phyloP scores from a whole-genome alignment of 1,140 invertebrate species.

The Harlomillsia oculata region DNA sequence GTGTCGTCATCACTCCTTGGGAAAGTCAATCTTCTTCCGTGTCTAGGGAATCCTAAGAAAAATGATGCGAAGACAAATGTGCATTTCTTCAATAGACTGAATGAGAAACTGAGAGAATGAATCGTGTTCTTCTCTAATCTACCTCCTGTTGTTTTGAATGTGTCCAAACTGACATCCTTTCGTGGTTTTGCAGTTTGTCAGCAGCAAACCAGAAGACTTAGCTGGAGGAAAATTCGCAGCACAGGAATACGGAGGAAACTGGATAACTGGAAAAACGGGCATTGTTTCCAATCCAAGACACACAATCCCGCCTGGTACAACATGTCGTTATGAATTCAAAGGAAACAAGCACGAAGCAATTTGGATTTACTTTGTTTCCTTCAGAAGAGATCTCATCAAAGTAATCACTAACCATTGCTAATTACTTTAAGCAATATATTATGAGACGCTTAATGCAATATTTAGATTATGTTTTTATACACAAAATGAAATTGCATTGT shows the following conservation, averaged over 20 bases:
- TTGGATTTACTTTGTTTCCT: conserved; percentile 78
- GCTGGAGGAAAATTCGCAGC: conserved; percentile 37
- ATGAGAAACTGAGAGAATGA: no score
- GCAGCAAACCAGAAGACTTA: conserved; percentile 49
- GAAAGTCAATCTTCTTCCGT: no score
- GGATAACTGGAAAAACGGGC: conserved; percentile 42
- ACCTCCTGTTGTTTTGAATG: no score
- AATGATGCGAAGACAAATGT: no score
- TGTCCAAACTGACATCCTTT: background rate
- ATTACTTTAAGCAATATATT: no score
- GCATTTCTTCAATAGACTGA: no score
- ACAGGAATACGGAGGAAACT: conserved; percentile 42
- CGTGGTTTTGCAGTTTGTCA: conserved; percentile 25
- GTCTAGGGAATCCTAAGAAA: no score
- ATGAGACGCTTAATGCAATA: no score
- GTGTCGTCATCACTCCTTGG: no score
- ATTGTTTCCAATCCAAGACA: conserved; percentile 65
- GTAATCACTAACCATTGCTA: conserved; percentile 11
- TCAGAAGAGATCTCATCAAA: conserved; percentile 42
- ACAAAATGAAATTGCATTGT: no score
- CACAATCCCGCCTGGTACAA: conserved; percentile 71
- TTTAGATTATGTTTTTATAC: no score
- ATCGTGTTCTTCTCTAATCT: background rate
- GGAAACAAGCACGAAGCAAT: conserved; percentile 65
- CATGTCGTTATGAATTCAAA: conserved; percentile 72